Base-by-base conservation (phyloP, 92 coral and sea anemone species). In the Heliopora coerulea region DNA sequence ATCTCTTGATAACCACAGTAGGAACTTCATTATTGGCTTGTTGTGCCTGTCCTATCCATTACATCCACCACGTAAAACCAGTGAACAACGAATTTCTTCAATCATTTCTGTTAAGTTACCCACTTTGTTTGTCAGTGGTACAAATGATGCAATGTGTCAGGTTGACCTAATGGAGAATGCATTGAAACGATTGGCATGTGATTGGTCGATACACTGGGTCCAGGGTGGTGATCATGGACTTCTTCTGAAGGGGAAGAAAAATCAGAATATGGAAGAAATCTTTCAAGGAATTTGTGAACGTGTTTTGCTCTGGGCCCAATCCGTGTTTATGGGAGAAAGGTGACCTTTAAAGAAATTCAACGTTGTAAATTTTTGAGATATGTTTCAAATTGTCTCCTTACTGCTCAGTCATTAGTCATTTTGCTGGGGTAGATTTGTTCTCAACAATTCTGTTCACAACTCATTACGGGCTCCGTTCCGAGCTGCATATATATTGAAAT, bases 291-390 rank as follows among this genome's bases (percentile, higher is more conserved):
- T 93, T 86, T 90, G 96, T 61, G 84, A 93, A 4, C 82, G 96
- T 83, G 89, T 93, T 20, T 88, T 93, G 0, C 78, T 83, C 19
- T 93, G 98, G 98, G 81, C 91, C 26, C 98, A 89, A 70, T 93
- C 98, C 3, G 98, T 93, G 49, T 93, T 93, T 58, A 93, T 93
- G 98, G 98, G 96, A 7, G 98, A 93, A 67, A 78, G 97, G 48
- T 90, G 42, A 37, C 6, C 4, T 37, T 37, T 4, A 37, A 37
- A 37, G 6, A 4, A 37, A n/a, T n/a, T n/a, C n/a, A n/a, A n/a
- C n/a, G n/a, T n/a, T n/a, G n/a, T n/a, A n/a, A n/a, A n/a, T n/a
- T n/a, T n/a, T n/a, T n/a, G n/a, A n/a, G n/a, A n/a, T n/a, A n/a
- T n/a, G n/a, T n/a, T n/a, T n/a, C n/a, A n/a, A n/a, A n/a, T n/a